A percentile compares a stretch with the other conserved stretches of the same genome.
Conservation (phyloP, 2,113 vertebrate genomes). For the Oncorhynchus kisutch region DNA sequence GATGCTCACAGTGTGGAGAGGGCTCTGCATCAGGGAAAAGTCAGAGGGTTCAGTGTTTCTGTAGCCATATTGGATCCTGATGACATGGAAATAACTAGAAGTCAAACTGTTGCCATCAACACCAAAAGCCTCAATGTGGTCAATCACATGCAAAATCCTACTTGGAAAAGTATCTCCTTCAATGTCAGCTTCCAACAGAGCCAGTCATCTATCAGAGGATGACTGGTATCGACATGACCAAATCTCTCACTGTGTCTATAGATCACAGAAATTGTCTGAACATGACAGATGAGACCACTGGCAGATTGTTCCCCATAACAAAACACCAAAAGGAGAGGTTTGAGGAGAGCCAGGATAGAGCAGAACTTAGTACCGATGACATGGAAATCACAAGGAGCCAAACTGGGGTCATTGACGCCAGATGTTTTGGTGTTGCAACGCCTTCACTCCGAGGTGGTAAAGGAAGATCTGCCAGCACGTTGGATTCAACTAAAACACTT, state of each 20-base stretch:
- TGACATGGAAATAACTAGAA: constrained; percentile 44
- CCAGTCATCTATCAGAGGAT: constrained; percentile 25
- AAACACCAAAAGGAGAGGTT: background rate
- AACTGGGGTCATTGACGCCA: constrained; percentile 20
- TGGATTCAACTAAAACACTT: constrained; percentile 37
- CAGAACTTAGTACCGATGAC: background rate
- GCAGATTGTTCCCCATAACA: background rate
- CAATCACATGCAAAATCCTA: background rate
- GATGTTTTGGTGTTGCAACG: background rate
- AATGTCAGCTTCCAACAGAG: constrained; percentile 36
- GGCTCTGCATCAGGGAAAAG: background rate
- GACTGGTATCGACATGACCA: constrained; percentile 56
- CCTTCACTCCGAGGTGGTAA: background rate
- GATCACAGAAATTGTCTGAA: constrained; percentile 15
- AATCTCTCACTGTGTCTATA: constrained; percentile 14
- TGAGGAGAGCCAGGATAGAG: background rate
- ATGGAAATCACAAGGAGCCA: constrained; percentile 16
- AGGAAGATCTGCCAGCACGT: constrained; percentile 26
- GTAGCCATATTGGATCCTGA: constrained; percentile 11
- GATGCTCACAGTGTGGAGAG: background rate
- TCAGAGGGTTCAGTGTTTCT: background rate
- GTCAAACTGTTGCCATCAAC: constrained; percentile 33
- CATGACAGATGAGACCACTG: background rate
- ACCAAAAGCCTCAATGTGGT: constrained; percentile 2
- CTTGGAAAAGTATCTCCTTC: constrained; percentile 29